Base-by-base conservation (phyloP, 2,113 vertebrate species). In the Lates calcarifer region DNA sequence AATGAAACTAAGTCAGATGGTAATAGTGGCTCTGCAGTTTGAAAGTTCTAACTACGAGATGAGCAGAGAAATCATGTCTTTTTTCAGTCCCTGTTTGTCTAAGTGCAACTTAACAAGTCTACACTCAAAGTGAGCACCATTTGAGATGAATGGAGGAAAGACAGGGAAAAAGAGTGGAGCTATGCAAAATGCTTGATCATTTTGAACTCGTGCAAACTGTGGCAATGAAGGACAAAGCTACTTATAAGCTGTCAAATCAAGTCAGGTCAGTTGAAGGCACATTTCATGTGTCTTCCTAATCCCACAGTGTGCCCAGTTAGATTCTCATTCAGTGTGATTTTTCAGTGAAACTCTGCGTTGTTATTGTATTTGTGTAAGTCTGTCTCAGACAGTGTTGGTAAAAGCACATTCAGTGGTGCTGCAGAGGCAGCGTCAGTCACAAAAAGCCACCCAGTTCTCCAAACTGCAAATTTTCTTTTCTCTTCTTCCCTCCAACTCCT, bases 321-420 rank as follows among this genome's bases (percentile, higher is more conserved):
- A 62, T 63, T 74, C 18, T 57, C 17, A 37, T 71, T 75, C 10
- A 20, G 3, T 49, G 24, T 31, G 43, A 53, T 58, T 64, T 57
- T 47, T 56, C 33, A 28, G 12, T 43, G 41, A 26, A 65, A 65
- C 15, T 49, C 35, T 49, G 8, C 22, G 43, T 41, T 35, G 37
- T 61, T 81, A 71, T 66, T 87, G 81, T 11, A 56, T 71, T 80
- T 62, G 45, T 61, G 11, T 24, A 33, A 65, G 18, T 64, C 22
- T 60, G 55, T 82, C 20, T 45, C 12, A 60, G 39, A 41, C 65
- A 49, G 37, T 45, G 41, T 10, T 53, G 15, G 63, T 28, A 53
- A 58, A 68, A 63, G n/a, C 7, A 64, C 55, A 78, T 58, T 49
- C 24, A 66, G 28, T 51, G 43, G 39, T 18, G 51, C 35, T 69